Evolutionary conservation across 2,888 invertebrate species (phyloP), one percentile per base, ranked within the genome.

Genomic region (Hydraecia micacea): DNA sequence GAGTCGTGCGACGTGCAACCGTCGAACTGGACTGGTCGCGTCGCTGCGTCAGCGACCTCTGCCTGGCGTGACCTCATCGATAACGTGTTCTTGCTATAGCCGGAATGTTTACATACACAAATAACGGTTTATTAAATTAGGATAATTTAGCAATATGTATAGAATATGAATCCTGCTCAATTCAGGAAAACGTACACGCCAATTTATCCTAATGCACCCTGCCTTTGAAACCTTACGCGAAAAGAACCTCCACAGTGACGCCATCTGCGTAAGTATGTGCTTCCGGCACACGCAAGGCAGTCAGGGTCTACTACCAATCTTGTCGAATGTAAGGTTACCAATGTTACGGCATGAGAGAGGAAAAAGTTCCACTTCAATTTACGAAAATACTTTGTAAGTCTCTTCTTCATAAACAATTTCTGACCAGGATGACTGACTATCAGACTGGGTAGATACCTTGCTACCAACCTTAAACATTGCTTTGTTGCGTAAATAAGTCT

Each of bases 51-150:
- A 83, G 83, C 91, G 94, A 95, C 94, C 95, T 95, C 92, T 92
- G 90, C 70, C 87, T 83, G 83, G 77, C 86, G 79, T 93, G 95
- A 95, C 95, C 95, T 95, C 92, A 92, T 86, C 87, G 95, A 95
- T 95, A 94, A 91, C 91, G 82, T 80, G 86, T 80, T 92, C 92
- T 92, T 86, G 85, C 89, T 91, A 91, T 60, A 71, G 52, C 36
- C 67, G 32, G 75, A 79, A 80, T 91, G 87, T 91, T 90, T 90
- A 90, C 87, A 86, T 85, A 83, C 52, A 70, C 52, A n/a, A 69
- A 77, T 83, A 42, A 67, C 52, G 42, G 42, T 77, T 55, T 25
- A 55, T 76, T 60, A 81, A 60, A 81, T 46, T 67, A 7, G 28
- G 0, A 66, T 52, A 65, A 39, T 25, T 28, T 52, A 60, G 28